These are phyloP conservation scores for mouse (Mus musculus) DNA, from an alignment of 2,113 vertebrate genomes.

Conservation along the genomic window DNA sequence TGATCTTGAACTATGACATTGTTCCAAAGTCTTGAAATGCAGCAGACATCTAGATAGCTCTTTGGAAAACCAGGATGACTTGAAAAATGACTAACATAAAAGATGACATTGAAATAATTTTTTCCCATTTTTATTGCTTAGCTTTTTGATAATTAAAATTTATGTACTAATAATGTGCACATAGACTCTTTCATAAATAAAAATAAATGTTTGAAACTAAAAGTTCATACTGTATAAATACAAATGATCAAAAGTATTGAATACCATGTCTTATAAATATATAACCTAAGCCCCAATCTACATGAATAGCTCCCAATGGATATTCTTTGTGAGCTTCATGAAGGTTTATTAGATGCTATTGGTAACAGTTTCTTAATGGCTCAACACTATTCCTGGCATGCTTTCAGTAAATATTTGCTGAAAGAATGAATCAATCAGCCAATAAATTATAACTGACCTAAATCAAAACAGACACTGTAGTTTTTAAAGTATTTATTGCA, in stretches of 20 bases:
- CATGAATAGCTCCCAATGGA: neutral
- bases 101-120: neutral
- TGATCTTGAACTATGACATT: neutral
- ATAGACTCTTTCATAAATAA: neutral
- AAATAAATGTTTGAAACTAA: neutral
- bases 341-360: neutral
- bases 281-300: neutral
- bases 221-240: neutral
- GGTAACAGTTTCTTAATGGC: neutral
- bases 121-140: neutral
- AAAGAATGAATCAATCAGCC: conserved; percentile 20
- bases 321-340: neutral
- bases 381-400: neutral
- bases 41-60: neutral
- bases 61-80: neutral
- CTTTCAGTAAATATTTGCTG: conserved; percentile 32
- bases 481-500: neutral
- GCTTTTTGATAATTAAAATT: neutral
- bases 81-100: neutral
- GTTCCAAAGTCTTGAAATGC: neutral
- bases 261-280: neutral
- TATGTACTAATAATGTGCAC: neutral
- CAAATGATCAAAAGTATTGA: neutral
- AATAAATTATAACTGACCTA: neutral
- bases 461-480: neutral